phyloP scores from a whole-genome alignment of 2,113 vertebrate species.

The Pica pica region DNA sequence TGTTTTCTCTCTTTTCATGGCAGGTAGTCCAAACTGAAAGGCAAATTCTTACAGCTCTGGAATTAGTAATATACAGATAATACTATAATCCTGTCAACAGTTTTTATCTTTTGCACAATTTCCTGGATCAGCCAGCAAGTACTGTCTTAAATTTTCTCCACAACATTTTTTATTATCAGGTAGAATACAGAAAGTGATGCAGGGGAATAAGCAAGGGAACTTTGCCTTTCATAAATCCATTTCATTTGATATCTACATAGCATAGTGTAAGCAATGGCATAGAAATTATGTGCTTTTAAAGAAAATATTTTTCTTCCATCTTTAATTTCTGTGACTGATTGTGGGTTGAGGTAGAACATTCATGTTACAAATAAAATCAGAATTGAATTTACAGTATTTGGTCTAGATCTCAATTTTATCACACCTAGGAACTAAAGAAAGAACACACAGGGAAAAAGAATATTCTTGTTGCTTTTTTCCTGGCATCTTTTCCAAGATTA shows the following conservation, averaged over 20 bases:
- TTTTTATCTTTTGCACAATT: background rate
- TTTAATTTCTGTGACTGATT: background rate
- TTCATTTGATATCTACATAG: background rate
- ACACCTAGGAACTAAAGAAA: background rate
- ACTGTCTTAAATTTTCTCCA: background rate
- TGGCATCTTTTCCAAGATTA: background rate
- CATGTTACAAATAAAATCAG: background rate
- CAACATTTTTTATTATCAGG: background rate
- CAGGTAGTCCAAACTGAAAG: background rate
- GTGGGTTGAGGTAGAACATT: background rate
- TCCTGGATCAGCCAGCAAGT: background rate
- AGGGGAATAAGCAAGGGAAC: background rate
- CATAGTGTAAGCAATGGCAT: background rate
- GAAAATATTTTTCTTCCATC: background rate
- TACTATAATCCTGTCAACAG: background rate
- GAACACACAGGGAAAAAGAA: background rate
- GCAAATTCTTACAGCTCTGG: background rate
- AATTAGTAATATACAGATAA: background rate
- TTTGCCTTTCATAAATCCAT: background rate
- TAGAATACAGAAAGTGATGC: background rate
- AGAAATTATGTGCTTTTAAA: background rate
- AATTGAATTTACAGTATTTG: background rate
- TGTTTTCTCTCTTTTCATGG: background rate
- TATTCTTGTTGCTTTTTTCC: background rate
- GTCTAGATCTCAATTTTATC: background rate